phyloP scores from a whole-genome alignment of 1,140 invertebrate genomes.

The Drosophila varians region DNA sequence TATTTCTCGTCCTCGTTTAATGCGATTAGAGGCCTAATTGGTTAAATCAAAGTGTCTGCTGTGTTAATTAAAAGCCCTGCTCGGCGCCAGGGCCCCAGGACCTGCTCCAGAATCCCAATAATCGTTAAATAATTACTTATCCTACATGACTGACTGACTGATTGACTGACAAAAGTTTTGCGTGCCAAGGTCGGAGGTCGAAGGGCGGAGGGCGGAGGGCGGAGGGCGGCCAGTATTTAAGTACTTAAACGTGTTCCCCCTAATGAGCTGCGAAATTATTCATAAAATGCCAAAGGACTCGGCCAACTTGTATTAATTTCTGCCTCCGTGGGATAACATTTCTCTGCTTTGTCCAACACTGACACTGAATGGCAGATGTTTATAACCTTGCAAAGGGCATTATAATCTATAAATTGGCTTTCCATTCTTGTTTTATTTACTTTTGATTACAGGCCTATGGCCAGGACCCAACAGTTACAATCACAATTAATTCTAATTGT shows the following conservation, averaged over 20 bases:
- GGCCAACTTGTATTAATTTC: no score
- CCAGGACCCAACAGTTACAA: no score
- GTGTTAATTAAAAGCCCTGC: constrained; percentile 56
- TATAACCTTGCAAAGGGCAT: no score
- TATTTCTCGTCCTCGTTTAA: constrained; percentile 14
- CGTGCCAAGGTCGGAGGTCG: constrained; percentile 13
- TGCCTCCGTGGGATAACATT: no score
- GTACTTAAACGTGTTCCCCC: constrained; percentile 58
- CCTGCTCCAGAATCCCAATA: constrained; percentile 41
- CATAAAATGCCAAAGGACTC: constrained; percentile 40
- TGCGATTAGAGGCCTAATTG: constrained; percentile 46
- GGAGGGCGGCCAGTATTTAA: no score
- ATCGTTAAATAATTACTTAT: constrained; percentile 50
- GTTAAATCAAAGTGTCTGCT: constrained; percentile 60
- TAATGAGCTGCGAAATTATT: constrained; percentile 54
- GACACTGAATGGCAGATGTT: no score
- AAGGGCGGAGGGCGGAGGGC: constrained; percentile 22
- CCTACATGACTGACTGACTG: background rate
- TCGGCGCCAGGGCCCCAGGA: background rate
- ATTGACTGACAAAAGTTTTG: constrained; percentile 25
- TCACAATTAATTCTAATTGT: no score
- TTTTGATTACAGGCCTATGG: constrained; percentile 64
- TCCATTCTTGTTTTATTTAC: constrained; percentile 73
- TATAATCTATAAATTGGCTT: no score
- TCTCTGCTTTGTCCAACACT: no score